Base-by-base conservation (phyloP, 2,113 vertebrate species). In the Micromys minutus region DNA sequence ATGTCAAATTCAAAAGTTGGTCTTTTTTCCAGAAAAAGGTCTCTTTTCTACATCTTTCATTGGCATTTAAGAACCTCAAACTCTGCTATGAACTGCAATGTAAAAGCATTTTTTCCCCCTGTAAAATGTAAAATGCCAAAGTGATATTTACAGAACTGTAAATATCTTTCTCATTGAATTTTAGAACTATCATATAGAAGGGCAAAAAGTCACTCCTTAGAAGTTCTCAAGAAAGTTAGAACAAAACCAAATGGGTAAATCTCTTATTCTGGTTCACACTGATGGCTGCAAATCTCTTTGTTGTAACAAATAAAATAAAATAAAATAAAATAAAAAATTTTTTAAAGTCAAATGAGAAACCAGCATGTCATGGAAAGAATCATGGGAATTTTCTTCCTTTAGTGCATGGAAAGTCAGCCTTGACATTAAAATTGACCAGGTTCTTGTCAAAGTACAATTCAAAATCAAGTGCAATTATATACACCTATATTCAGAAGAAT, bases 81-180 rank as follows among this genome's bases (percentile, higher is more conserved):
- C 61, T 96, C 77, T 96, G 76, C 87, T 91, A 65, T 90, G 91
- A 96, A 87, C 89, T 72, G 75, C 77, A 95, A 84, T 75, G 80
- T 95, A 95, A 95, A 97, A 95, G 55, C 65, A 90, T 90, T 84
- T 80, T 95, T 93, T 89, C 85, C 81, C 90, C 83, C 86, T n/a
- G n/a, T n/a, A 96, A 95, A 97, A 96, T 94, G 67, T 94, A 96
- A 97, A 97, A 97, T 96, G 94, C 95, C 97, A 95, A 97, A 94
- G 95, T 96, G 88, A 95, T 95, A 94, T 97, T 97, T 97, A 92
- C 89, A 94, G 94, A 97, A 95, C 85, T 89, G 72, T 91, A 96
- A 97, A 96, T 95, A 94, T 97, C 95, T 90, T 95, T 79, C 36
- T 94, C 95, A 79, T 94, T 94, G 91, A 96, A 96, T 95, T 84